Percentiles rank a stretch among this genome's conserved stretches.
These are phyloP conservation scores for Hirtodrosophila duncani DNA, from an alignment of 2,888 invertebrate genomes.

Conservation along the genomic window DNA sequence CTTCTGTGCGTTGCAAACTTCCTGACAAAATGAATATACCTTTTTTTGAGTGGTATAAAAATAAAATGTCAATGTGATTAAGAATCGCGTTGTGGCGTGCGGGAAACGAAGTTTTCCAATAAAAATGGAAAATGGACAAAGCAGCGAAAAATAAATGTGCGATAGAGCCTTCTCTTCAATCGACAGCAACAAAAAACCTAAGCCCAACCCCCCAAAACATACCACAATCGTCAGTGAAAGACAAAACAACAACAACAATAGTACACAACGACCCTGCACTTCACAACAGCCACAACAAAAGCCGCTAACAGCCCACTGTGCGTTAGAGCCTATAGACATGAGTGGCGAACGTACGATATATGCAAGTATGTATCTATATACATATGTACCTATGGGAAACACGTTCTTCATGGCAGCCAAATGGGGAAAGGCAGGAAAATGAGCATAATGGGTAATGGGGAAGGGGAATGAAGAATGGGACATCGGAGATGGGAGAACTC, in stretches of 20 bases:
- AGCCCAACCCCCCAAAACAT: conserved; percentile 4
- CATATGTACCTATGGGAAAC: conserved; percentile 61
- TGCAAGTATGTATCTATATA: conserved; percentile 12
- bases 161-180: conserved; percentile 12
- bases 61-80: neutral
- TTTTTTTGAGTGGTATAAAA: conserved; percentile 12
- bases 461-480: too few species aligned
- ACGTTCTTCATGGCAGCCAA: conserved; percentile 41
- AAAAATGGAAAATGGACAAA: too few species aligned
- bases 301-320: conserved; percentile 44
- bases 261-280: too few species aligned
- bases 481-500: conserved; percentile 6
- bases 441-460: too few species aligned
- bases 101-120: conserved; percentile 22
- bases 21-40: conserved; percentile 48
- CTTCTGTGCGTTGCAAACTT: too few species aligned
- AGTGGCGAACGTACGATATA: neutral
- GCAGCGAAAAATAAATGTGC: too few species aligned
- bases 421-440: conserved; percentile 3
- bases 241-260: conserved; percentile 6
- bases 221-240: neutral
- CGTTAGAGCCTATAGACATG: neutral
- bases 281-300: conserved; percentile 20
- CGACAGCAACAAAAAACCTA: conserved; percentile 1
- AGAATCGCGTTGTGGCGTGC: too few species aligned